Conservation (phyloP, 64 coral and sea anemone genomes). For the Actinia equina region DNA sequence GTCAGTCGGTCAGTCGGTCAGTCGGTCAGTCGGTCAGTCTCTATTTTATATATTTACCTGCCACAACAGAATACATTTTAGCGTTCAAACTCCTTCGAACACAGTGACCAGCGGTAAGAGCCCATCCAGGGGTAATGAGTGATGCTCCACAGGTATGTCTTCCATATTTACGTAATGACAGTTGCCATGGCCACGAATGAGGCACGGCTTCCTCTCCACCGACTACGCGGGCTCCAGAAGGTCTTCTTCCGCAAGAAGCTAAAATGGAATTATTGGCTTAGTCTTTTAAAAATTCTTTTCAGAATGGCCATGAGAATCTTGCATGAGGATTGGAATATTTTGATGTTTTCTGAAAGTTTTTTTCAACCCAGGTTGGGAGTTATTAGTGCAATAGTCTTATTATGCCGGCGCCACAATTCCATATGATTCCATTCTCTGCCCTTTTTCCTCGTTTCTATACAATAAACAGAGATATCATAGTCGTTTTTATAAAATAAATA, state of each 20-base stretch:
- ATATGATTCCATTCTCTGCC: too few relatives aligned
- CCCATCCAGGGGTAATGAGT: slow-evolving; percentile 11
- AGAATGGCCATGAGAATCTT: too few relatives aligned
- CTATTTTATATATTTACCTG: background rate
- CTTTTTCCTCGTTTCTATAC: too few relatives aligned
- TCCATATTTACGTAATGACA: slow-evolving; percentile 25
- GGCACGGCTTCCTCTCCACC: slow-evolving; percentile 30
- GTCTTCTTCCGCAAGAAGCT: slow-evolving; percentile 10
- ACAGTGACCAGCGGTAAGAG: slow-evolving; percentile 24
- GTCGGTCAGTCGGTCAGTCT: background rate
- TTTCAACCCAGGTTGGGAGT: too few relatives aligned
- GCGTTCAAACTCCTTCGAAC: background rate
- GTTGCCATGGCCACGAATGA: slow-evolving; percentile 46
- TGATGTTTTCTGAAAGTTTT: too few relatives aligned
- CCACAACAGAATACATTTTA: background rate
- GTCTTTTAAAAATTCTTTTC: too few relatives aligned
- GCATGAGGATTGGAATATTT: too few relatives aligned
- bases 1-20: too few relatives aligned
- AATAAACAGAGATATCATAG: too few relatives aligned
- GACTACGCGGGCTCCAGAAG: slow-evolving; percentile 17
- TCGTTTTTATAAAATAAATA: too few relatives aligned
- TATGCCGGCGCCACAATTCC: too few relatives aligned
- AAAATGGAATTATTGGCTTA: background rate
- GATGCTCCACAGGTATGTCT: slow-evolving; percentile 29
- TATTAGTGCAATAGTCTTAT: too few relatives aligned